Evolutionary conservation across 1,140 invertebrate species (phyloP).

Genomic region (Zaprionus inermis): DNA sequence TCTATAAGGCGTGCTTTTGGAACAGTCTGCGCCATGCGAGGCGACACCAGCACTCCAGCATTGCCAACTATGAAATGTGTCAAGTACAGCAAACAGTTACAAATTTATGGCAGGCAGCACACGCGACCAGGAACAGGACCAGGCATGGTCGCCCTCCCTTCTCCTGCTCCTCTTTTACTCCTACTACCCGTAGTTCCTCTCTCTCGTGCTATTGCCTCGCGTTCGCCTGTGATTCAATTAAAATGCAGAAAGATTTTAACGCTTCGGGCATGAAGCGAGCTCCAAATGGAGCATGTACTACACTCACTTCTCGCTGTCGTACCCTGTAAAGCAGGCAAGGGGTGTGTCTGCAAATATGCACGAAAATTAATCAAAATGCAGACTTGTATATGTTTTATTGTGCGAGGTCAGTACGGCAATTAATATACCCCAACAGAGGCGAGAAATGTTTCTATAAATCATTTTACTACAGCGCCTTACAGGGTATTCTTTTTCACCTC

Average conservation of each 20-base stretch:
- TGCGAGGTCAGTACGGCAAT: not conserved
- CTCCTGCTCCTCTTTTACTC: not conserved
- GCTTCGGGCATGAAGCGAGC: conserved; percentile 42
- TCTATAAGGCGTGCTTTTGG: conserved; percentile 17
- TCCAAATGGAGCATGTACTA: conserved; percentile 62
- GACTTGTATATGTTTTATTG: not conserved
- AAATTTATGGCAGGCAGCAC: conserved; percentile 74
- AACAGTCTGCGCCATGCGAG: not conserved
- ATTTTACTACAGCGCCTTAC: not conserved
- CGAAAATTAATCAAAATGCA: not conserved
- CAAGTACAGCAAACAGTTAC: conserved; percentile 81
- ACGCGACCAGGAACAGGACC: conserved; percentile 57
- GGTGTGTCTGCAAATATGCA: not conserved
- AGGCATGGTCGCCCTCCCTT: not conserved
- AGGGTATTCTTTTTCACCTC: not conserved
- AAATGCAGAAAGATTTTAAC: conserved; percentile 67
- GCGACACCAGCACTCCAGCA: conserved; percentile 28
- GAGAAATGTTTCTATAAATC: not conserved
- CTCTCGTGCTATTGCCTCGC: not conserved
- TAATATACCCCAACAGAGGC: not conserved
- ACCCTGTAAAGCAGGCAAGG: not conserved
- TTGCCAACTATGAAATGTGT: conserved; percentile 68
- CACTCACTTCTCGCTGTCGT: conserved; percentile 1
- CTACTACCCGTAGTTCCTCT: not conserved
- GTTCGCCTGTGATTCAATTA: conserved; percentile 72